Conservation (phyloP, 2,113 vertebrate species). For the Cyphomyrus plagiostoma region DNA sequence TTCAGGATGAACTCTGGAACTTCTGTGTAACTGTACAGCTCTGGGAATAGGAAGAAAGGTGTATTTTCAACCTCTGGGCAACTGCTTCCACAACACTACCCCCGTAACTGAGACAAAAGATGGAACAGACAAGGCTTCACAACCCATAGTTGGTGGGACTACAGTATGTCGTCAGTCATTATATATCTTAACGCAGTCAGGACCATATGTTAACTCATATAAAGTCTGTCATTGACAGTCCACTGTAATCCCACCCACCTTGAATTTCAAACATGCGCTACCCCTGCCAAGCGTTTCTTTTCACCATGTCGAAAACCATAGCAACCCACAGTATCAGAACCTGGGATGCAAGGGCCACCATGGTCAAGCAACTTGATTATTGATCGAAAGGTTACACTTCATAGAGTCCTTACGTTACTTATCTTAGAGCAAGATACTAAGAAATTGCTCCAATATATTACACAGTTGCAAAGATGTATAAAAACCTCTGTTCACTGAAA, state of each 20-base stretch:
- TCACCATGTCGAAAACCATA: neutral
- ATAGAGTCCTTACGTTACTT: neutral
- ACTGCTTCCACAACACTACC: neutral
- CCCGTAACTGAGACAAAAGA: neutral
- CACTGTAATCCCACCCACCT: neutral
- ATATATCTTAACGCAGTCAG: neutral
- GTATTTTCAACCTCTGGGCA: neutral
- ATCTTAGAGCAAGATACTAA: neutral
- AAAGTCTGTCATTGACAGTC: neutral
- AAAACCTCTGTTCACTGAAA: neutral
- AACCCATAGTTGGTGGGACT: neutral
- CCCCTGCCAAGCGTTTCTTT: neutral
- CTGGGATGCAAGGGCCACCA: neutral
- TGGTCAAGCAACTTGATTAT: neutral
- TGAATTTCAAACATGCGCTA: neutral
- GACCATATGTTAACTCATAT: neutral
- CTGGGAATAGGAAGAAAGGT: constrained; percentile 51
- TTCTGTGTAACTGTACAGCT: constrained; percentile 96
- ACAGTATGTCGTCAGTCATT: neutral
- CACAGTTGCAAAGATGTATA: neutral
- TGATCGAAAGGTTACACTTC: neutral
- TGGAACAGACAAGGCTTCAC: no score
- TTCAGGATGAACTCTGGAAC: constrained; percentile 83
- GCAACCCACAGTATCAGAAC: neutral
- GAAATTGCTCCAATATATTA: neutral